Percentiles rank a stretch among this genome's conserved stretches.
Evolutionary conservation across 2,113 vertebrate genomes (phyloP).

Genomic region (Colaptes auratus): DNA sequence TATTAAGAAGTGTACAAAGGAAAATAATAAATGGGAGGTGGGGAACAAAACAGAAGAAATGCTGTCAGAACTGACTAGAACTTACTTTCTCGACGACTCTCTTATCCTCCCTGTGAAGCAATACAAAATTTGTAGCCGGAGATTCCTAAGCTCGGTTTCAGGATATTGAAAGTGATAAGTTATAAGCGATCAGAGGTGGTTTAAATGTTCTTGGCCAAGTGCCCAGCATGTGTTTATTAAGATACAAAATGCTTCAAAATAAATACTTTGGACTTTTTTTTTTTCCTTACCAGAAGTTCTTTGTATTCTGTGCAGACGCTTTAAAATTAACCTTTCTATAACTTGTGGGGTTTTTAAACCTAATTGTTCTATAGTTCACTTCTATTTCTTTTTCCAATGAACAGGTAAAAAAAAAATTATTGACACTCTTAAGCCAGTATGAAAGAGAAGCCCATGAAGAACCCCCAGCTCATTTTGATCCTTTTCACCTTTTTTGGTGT

Average conservation of each 20-base stretch:
- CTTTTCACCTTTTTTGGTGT: neutral
- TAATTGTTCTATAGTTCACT: neutral
- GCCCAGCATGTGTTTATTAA: neutral
- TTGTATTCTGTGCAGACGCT: neutral
- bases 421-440: neutral
- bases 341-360: neutral
- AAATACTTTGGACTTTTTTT: neutral
- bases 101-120: conserved; percentile 29
- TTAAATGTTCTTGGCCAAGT: conserved; percentile 45
- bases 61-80: conserved; percentile 41
- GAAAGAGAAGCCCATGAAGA: neutral
- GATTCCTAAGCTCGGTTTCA: neutral
- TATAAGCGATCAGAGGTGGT: conserved; percentile 22
- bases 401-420: neutral
- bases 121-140: conserved; percentile 18
- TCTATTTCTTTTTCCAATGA: neutral
- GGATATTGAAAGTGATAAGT: neutral
- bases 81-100: neutral
- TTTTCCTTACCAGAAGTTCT: neutral
- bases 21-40: conserved; percentile 65
- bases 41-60: conserved; percentile 60
- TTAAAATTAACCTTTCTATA: neutral
- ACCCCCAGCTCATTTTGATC: neutral
- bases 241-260: neutral
- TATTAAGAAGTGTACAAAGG: conserved; percentile 63